phyloP scores from a whole-genome alignment of 2,113 vertebrate species.

The Notarius quadriscutis region DNA sequence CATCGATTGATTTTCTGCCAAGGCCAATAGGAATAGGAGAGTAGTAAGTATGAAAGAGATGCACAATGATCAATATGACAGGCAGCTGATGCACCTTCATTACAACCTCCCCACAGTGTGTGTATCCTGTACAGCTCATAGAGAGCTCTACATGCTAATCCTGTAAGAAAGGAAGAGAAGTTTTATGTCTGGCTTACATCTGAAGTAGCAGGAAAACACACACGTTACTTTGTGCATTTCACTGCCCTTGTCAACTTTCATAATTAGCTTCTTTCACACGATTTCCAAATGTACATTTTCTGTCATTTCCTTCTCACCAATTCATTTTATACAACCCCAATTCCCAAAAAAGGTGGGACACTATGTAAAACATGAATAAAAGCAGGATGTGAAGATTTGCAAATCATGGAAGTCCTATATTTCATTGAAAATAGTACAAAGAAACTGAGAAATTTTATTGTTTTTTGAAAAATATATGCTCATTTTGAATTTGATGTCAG shows the following conservation, averaged over 20 bases:
- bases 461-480: no score
- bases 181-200: conserved; percentile 3
- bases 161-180: background rate
- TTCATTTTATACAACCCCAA: background rate
- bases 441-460: no score
- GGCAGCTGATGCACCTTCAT: background rate
- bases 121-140: background rate
- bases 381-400: no score
- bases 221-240: background rate
- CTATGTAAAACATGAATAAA: no score
- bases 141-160: background rate
- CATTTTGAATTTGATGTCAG: no score
- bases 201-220: background rate
- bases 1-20: conserved; percentile 43
- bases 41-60: conserved; percentile 5
- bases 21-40: conserved; percentile 12
- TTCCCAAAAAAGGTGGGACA: no score
- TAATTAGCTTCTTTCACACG: background rate
- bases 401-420: no score
- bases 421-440: no score
- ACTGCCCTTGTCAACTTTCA: no score
- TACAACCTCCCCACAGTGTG: background rate
- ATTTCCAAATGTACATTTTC: background rate
- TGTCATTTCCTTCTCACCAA: background rate
- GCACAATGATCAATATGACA: conserved; percentile 17